Evolutionary conservation across 1,140 invertebrate genomes (phyloP), one percentile per base, ranked within the genome.

Genomic region (Psilanteris sp.): DNA sequence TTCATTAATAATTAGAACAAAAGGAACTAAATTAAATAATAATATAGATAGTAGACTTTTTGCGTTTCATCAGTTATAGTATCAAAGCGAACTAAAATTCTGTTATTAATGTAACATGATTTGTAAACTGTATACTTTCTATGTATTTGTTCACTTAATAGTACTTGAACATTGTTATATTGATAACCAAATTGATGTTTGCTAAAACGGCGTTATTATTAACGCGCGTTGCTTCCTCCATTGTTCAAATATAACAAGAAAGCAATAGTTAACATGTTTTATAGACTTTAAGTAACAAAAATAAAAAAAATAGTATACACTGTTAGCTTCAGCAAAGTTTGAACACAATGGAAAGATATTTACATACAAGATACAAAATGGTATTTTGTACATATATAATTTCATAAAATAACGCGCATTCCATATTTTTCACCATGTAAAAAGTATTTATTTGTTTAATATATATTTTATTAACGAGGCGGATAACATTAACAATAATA

Each of bases 401-500:
- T 48, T 64, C 26, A 10, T 64, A 64, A 55, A 16, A 57, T 29
- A 39, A 62, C 11, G 57, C 43, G 59, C 68, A 73, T 64, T 73
- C 59, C 68, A 73, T 64, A 73, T 72, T 72, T 72, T 72, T 64
- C 50, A 62, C 26, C 48, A 2, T 64, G 68, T 72, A 72, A 46
- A 72, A 72, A 62, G 50, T 64, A 64, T 72, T 72, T 72, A 62
- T 72, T 72, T 72, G 57, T 72, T 57, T 34, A 72, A 62, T 55
- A 72, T 72, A 55, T 72, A 68, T 72, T 72, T 72, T 62, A 72
- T 72, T 62, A 72, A 54, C 31, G 15, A 52, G n/a, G 36, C 18
- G 52, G 3, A 52, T 46, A 67, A 62, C 9, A 44, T 36, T 43
- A 71, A 34, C 9, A 44, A 44, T 43, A 71, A 34, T 13, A 4